A percentile compares a stretch with the other conserved stretches of the same genome.
Conservation (phyloP, 2,113 vertebrate genomes). For the Turdus rufiventris region DNA sequence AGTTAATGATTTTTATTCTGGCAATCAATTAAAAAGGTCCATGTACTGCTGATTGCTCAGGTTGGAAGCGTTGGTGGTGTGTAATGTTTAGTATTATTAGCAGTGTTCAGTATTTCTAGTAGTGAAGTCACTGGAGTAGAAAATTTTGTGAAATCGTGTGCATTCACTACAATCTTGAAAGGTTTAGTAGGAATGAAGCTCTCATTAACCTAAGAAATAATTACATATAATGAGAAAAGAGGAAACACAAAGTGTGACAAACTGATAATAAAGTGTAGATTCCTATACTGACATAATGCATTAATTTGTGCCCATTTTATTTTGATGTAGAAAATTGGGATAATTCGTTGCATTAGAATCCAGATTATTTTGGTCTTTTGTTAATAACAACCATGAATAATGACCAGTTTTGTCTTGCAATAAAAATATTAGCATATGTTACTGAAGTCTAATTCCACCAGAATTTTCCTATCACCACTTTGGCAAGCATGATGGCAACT, state of each 20-base stretch:
- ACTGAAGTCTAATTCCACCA: not conserved
- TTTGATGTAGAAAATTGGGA: not conserved
- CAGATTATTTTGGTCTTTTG: not conserved
- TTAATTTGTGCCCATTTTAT: not conserved
- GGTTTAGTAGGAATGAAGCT: not conserved
- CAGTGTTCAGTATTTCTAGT: not conserved
- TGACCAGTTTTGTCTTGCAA: not conserved
- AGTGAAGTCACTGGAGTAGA: not conserved
- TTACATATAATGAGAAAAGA: not conserved
- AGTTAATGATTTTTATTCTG: not conserved
- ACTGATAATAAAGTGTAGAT: not conserved
- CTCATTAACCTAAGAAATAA: not conserved
- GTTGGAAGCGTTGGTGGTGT: not conserved
- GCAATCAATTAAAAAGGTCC: not conserved
- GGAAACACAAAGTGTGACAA: not conserved
- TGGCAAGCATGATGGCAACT: not conserved
- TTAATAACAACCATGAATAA: not conserved
- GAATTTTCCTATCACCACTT: accelerated
- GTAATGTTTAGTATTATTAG: not conserved
- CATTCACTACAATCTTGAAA: not conserved
- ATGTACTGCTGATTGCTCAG: not conserved
- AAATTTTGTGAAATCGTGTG: not conserved
- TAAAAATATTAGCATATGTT: not conserved
- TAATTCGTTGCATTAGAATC: not conserved
- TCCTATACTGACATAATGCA: not conserved